Evolutionary conservation across 1,140 invertebrate genomes (phyloP).

Genomic region (Caenorhabditis briggsae): DNA sequence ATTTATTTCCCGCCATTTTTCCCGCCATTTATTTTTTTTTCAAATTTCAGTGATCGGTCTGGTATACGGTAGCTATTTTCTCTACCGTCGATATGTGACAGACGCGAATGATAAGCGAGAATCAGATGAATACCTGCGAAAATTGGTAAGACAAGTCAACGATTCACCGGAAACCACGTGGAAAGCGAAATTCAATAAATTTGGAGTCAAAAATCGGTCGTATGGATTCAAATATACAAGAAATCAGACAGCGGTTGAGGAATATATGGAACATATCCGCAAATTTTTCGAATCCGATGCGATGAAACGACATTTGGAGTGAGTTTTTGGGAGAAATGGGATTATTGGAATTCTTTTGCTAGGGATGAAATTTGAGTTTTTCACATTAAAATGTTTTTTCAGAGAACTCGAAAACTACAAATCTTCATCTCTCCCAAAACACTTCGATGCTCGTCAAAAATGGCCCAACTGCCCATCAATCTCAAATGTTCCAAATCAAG

Average conservation of each 20-base stretch:
- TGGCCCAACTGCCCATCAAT: slow-evolving; percentile 88
- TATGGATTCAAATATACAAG: slow-evolving; percentile 66
- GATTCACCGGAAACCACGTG: slow-evolving; percentile 60
- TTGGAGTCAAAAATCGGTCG: slow-evolving; percentile 66
- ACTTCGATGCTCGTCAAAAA: slow-evolving; percentile 85
- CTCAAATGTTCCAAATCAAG: slow-evolving; percentile 80
- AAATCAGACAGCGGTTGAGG: slow-evolving; percentile 64
- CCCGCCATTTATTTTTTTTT: background rate
- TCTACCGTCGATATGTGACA: slow-evolving; percentile 53
- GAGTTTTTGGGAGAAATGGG: too few species aligned
- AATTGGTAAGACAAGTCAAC: slow-evolving; percentile 64
- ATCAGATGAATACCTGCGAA: slow-evolving; percentile 59
- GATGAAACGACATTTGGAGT: slow-evolving; percentile 67
- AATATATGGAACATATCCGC: slow-evolving; percentile 65
- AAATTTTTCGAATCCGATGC: slow-evolving; percentile 63
- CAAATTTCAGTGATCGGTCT: slow-evolving; percentile 4
- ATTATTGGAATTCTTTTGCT: background rate
- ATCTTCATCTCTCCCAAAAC: slow-evolving; percentile 80
- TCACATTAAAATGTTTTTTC: background rate
- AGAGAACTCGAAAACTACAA: slow-evolving; percentile 64
- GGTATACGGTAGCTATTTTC: slow-evolving; percentile 40
- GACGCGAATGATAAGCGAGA: slow-evolving; percentile 36
- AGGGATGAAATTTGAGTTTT: background rate
- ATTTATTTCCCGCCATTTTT: too few species aligned
- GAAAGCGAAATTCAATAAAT: slow-evolving; percentile 69